These are phyloP conservation scores for Drosophila bipectinata DNA, from an alignment of 1,140 invertebrate species.

Conservation along the genomic window DNA sequence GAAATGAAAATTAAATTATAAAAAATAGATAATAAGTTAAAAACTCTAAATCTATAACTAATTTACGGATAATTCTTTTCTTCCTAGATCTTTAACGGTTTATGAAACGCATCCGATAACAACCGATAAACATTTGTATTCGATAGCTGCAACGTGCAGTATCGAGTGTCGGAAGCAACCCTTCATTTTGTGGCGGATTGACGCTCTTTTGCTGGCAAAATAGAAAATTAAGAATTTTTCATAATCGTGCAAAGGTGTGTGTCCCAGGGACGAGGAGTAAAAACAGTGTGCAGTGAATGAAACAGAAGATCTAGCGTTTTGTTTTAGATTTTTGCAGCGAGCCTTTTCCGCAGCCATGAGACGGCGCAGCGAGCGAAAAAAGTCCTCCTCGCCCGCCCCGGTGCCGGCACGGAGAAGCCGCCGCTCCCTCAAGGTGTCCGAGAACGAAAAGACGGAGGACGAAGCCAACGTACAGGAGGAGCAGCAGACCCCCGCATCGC, in stretches of 20 bases:
- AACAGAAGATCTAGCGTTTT: constrained; percentile 37
- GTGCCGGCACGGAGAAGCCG: constrained; percentile 71
- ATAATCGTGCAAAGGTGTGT: constrained; percentile 40
- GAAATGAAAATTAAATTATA: too few species aligned
- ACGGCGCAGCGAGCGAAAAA: constrained; percentile 80
- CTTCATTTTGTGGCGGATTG: constrained; percentile 72
- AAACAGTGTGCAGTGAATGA: background rate
- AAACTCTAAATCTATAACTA: too few species aligned
- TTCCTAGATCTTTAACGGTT: background rate
- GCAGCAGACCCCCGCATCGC: constrained; percentile 11
- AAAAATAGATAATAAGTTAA: too few species aligned
- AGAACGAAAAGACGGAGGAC: constrained; percentile 65
- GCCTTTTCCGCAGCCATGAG: constrained; percentile 64
- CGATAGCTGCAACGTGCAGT: background rate
- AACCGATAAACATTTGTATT: background rate
- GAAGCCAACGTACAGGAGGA: constrained; percentile 50
- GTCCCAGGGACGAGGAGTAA: constrained; percentile 13
- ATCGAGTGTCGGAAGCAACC: constrained; percentile 7
- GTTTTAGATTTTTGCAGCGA: constrained; percentile 46
- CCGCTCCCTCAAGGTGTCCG: constrained; percentile 60
- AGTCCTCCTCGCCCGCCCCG: constrained; percentile 73
- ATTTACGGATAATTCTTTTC: too few species aligned
- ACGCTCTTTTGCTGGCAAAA: constrained; percentile 68
- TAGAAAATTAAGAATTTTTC: constrained; percentile 38
- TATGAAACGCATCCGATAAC: background rate